Evolutionary conservation across 2,113 vertebrate species (phyloP).

Genomic region (Larimichthys polyactis): DNA sequence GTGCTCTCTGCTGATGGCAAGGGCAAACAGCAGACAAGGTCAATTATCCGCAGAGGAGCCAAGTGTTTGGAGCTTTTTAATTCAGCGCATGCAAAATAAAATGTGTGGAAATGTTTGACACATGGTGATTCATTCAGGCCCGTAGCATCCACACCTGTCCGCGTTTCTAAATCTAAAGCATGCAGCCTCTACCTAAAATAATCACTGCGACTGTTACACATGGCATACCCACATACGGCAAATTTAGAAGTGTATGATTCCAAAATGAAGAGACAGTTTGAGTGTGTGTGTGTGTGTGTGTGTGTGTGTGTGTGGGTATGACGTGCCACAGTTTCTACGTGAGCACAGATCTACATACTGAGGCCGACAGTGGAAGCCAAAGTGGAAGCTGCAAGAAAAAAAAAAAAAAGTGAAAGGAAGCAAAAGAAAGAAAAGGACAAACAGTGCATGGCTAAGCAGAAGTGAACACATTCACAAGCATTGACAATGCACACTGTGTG

Average conservation of each 20-base stretch:
- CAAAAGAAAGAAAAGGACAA: constrained; percentile 47
- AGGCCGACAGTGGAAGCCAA: constrained; percentile 69
- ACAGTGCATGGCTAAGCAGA: constrained; percentile 64
- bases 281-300: not conserved
- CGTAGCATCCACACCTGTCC: constrained; percentile 19
- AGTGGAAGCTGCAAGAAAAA: constrained; percentile 72
- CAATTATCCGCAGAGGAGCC: constrained; percentile 61
- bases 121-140: constrained; percentile 15
- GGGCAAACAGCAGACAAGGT: constrained; percentile 73
- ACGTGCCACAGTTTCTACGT: constrained; percentile 46
- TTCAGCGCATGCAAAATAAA: constrained; percentile 35
- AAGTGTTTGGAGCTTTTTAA: constrained; percentile 48
- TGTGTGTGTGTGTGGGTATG: constrained; percentile 18
- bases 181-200: constrained; percentile 31
- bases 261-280: too few relatives aligned
- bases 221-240: constrained; percentile 31
- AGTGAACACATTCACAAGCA: constrained; percentile 31
- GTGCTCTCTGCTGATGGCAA: constrained; percentile 73
- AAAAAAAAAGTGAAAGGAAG: constrained; percentile 14
- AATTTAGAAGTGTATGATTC: not conserved
- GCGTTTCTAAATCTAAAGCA: constrained; percentile 49
- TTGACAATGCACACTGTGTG: constrained; percentile 8
- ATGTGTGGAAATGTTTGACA: constrained; percentile 15
- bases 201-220: not conserved
- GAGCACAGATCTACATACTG: constrained; percentile 80